Evolutionary conservation across 2,888 invertebrate genomes (phyloP).

Genomic region (Epinotia nisella): DNA sequence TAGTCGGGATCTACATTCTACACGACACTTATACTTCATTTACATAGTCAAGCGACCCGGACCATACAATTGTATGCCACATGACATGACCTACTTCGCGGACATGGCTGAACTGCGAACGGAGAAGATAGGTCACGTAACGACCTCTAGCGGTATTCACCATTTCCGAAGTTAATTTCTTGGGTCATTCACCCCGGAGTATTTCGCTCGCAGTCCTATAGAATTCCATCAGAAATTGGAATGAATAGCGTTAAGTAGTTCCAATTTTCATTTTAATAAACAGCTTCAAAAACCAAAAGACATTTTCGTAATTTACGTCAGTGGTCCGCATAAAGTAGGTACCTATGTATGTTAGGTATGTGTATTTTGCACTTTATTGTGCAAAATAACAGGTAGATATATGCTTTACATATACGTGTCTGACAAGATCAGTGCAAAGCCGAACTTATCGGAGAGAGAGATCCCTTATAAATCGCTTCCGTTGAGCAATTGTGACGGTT

Average conservation of each 20-base stretch:
- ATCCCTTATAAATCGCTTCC: too few species aligned
- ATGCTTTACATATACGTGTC: too few species aligned
- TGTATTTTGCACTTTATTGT: too few species aligned
- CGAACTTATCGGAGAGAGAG: too few species aligned
- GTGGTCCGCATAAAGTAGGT: too few species aligned
- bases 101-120: conserved; percentile 28
- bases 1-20: conserved; percentile 3
- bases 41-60: conserved; percentile 27
- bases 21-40: conserved; percentile 9
- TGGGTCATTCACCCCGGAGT: conserved; percentile 22
- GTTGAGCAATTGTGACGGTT: too few species aligned
- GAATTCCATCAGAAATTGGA: conserved; percentile 2
- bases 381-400: too few species aligned
- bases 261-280: not conserved
- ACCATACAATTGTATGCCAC: conserved; percentile 32
- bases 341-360: too few species aligned
- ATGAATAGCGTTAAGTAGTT: not conserved
- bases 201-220: conserved; percentile 9
- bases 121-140: conserved; percentile 33
- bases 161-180: conserved; percentile 37
- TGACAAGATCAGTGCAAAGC: too few species aligned
- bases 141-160: conserved; percentile 24
- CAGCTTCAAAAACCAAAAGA: not conserved
- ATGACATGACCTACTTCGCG: conserved; percentile 38
- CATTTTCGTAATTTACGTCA: too few species aligned